Base-by-base conservation (phyloP, 2,797 vertebrate species). In the Monodelphis domestica region DNA sequence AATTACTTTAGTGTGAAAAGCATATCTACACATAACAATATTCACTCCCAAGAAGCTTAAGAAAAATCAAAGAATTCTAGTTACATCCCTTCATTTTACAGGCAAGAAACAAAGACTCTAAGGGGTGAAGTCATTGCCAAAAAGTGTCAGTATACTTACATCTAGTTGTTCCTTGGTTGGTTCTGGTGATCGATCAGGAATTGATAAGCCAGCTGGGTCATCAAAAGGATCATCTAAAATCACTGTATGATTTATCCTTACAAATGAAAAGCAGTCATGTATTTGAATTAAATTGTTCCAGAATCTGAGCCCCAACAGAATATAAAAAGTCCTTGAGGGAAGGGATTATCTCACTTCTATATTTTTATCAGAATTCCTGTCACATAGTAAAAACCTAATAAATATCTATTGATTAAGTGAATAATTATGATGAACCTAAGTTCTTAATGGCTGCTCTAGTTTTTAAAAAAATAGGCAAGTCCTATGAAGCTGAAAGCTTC, bases 171-270 rank as follows among this genome's bases (percentile, higher is more conserved):
- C 99, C 97, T 98, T 99, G 26, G 99, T 99, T 57, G 99, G 99
- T 92, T 99, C 99, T 57, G 99, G 99, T 1, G 99, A 99, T 78
- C 98, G 98, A 97, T 99, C 99, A 12, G 99, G 99, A 96, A 99
- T 97, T 26, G 98, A 98, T 91, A 99, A 98, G 94, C 98, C 99
- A 53, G 98, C 97, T 9, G 99, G 99, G 90, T 99, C 99, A 97
- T 99, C 99, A 96, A 99, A 99, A 0, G 99, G 99, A 97, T 99
- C 99, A 33, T 99, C 99, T 96, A 99, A 98, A 98, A 99, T 99
- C 87, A 99, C 99, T 0, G 99, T 99, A 97, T 99, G 99, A 98
- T 99, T 99, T 98, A 99, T 99, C 98, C 99, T 99, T 95, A 91
- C 54, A 98, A 98, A 98, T 95, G 45, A 91, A 97, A 96, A 14